Percentiles rank a stretch among this genome's conserved stretches.
These are phyloP conservation scores for Drusus annulatus DNA, from an alignment of 1,140 invertebrate species.

Conservation along the genomic window DNA sequence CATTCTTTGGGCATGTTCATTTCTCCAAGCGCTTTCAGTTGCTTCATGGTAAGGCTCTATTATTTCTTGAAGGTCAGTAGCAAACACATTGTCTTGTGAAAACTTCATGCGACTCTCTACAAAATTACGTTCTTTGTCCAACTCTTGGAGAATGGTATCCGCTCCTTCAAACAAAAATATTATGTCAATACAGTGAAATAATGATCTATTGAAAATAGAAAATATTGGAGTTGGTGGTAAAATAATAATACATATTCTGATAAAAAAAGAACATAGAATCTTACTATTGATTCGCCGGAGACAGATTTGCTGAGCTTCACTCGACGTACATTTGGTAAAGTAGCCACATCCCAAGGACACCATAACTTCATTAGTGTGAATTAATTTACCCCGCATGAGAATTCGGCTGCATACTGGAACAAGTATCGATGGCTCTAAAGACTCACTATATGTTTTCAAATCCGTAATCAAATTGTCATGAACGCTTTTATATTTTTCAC, in stretches of 20 bases:
- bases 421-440: conserved; percentile 69
- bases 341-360: conserved; percentile 82
- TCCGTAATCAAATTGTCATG: conserved; percentile 62
- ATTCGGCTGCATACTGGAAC: conserved; percentile 79
- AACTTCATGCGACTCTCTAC: conserved; percentile 69
- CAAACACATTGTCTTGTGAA: conserved; percentile 65
- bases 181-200: neutral
- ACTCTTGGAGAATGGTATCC: conserved; percentile 68
- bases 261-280: neutral
- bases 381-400: conserved; percentile 78
- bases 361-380: conserved; percentile 84
- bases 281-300: conserved; percentile 76
- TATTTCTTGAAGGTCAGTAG: conserved; percentile 71
- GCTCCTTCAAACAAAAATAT: conserved; percentile 67
- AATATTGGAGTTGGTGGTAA: no score
- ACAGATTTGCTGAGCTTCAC: conserved; percentile 76
- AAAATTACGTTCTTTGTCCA: conserved; percentile 71
- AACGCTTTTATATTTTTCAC: conserved; percentile 63
- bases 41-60: conserved; percentile 74
- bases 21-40: conserved; percentile 73
- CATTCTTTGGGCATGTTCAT: conserved; percentile 64
- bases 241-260: no score
- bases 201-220: no score
- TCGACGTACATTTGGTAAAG: conserved; percentile 80
- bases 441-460: conserved; percentile 63